Evolutionary conservation across 53 echinoderm and acorn worm genomes (phyloP), one percentile per base, ranked within the genome.

Genomic region (Patiria pectinifera): DNA sequence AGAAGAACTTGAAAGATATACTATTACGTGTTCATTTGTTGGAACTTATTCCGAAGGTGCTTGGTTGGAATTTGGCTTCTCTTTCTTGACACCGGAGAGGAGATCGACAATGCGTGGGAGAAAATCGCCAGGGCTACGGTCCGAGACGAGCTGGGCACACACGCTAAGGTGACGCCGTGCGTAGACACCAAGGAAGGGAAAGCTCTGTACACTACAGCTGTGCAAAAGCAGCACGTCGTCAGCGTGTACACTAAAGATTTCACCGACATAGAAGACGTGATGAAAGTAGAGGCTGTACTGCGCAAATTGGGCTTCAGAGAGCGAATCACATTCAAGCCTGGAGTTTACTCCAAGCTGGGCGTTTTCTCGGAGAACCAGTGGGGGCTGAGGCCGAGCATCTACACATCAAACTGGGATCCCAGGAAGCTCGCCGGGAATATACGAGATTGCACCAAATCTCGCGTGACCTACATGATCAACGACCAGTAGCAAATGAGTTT

Each of bases 211-310:
- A 78, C 60, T 21, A 14, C 12, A 15, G 6, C 66, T 6, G 1
- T 2, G 53, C 53, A 5, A 5, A 2, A 53, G 24, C 7, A 35
- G 58, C 94, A 94, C 74, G 85, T 62, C 59, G 69, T 94, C 14
- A 92, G 94, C 81, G 94, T 94, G 3, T 86, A 94, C 86, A 94
- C 86, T 60, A 81, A 26, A 11, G 87, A 91, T 60, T 94, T 91
- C 87, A 94, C 91, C 4, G 82, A 94, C 77, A 79, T 82, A 60
- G 86, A 86, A 11, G 71, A 63, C 44, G 81, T 94, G 11, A 13
- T 85, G 69, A 21, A 59, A 45, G 24, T 86, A 63, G 91, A 94
- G 45, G 83, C 24, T 48, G n/a, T 24, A 47, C 45, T 94, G 26
- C 86, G 94, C 45, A 61, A 21, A 3, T 47, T 80, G 60, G 94